A percentile compares a stretch with the other conserved stretches of the same genome.
These are phyloP conservation scores for Blera fallax DNA, from an alignment of 2,888 invertebrate genomes.

Conservation along the genomic window DNA sequence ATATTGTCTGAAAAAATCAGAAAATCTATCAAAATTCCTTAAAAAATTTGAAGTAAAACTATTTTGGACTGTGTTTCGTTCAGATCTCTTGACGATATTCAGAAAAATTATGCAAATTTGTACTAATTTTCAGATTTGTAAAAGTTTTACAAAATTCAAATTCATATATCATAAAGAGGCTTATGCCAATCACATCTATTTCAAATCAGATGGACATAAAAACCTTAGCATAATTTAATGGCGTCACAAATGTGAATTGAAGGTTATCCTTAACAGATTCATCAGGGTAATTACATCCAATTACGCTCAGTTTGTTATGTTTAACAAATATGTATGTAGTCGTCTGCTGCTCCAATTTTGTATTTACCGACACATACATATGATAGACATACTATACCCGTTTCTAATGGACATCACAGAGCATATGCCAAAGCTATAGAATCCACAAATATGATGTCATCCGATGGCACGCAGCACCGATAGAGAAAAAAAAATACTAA, in stretches of 20 bases:
- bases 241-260: not conserved
- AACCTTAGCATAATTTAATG: not conserved
- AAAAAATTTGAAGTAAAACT: no score
- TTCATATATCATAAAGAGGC: no score
- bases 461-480: not conserved
- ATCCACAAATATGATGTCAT: constrained; percentile 24
- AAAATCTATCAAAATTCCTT: no score
- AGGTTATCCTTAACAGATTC: not conserved
- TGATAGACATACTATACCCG: not conserved
- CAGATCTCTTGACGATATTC: no score
- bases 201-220: no score
- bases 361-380: not conserved
- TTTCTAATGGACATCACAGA: not conserved
- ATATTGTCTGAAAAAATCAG: no score
- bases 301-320: not conserved
- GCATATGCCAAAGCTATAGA: not conserved
- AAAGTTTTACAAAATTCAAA: no score
- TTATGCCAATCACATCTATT: no score
- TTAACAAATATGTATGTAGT: not conserved
- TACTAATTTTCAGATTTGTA: no score
- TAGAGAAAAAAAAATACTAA: not conserved
- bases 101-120: no score
- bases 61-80: no score
- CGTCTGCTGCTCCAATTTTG: not conserved
- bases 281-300: not conserved